Evolutionary conservation across 2,888 invertebrate genomes (phyloP), one percentile per base, ranked within the genome.

Genomic region (Hyalella azteca): DNA sequence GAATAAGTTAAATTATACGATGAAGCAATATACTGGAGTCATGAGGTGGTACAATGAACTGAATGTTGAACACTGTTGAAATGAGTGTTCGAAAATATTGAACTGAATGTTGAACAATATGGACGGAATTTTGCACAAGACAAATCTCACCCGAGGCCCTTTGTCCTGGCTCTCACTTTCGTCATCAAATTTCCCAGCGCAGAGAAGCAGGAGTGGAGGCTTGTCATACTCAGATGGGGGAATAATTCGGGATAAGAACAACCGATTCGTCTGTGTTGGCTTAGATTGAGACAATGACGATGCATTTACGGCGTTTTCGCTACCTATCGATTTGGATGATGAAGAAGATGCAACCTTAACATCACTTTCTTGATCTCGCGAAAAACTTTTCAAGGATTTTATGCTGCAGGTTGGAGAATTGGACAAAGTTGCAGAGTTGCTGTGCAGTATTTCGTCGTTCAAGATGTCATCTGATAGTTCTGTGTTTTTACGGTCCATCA

Each of bases 151-250:
- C 41, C 19, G 9, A 11, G 73, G 73, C 3, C 75, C 75, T 45
- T 41, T 26, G 29, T 75, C 41, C 40, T 75, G 40, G 41, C 45
- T 22, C 19, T 26, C 26, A 19, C 29, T 41, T 19, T 75, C 36
- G 19, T 41, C 22, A 3, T 5, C 22, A 29, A 29, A 32, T 15
- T 48, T 39, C 13, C 49, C 59, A 19, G 81, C 75, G 79, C 79
- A 81, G 15, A 82, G 75, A 7, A 81, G 77, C 2, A 81, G 78
- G 41, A 50, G 75, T 5, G 78, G 60, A 3, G 84, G 73, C 26
- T 76, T 50, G 41, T 84, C 84, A 41, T 80, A 81, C 45, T 82
- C 82, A 1, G 82, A 84, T 11, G 82, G 78, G 3, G 81, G 84
- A 3, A 84, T 50, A 15, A 84, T 11, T 3, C 81, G 54, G 7